Base-by-base conservation (phyloP, 1,140 invertebrate genomes). In the Whitmania pigra region DNA sequence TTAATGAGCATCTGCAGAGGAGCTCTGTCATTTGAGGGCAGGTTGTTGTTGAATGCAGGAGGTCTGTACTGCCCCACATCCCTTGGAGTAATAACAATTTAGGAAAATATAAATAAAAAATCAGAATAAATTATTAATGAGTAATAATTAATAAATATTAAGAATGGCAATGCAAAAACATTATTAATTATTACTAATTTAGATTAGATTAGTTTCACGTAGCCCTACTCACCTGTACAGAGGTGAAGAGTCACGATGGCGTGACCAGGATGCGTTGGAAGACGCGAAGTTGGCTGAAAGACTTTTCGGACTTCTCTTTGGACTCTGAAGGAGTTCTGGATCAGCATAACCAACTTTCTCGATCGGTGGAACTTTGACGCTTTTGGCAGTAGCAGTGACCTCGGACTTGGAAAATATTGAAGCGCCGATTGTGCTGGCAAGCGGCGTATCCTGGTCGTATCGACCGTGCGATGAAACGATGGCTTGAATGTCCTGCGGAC, bases 241-340 rank as follows among this genome's bases (percentile, higher is more conserved):
- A 63, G 22, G 22, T 63, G 57, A 25, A 31, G 57, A 63, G 20
- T 63, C 22, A 20, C 57, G 22, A 31, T 22, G 29, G 15, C 22
- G 29, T 15, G 57, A 63, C 22, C 22, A 63, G 57, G 57, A 63
- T 13, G 20, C 22, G 29, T 22, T 25, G 57, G 57, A 63, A 63
- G 57, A 63, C 22, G 57, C 11, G 57, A 63, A 63, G 20, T 13
- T 63, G 57, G 57, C 57, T 0, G 29, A 63, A 31, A 63, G 63
- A 68, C 72, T 49, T 40, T 67, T 67, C 22, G 60, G 72, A 68
- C 66, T 72, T n/a, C 72, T 67, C 22, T 66, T 40, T 25, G 71
- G 71, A 53, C 72, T 68, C n/a, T 54, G 60, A 40, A 57, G 29
- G 17, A 43, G 25, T 15, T 72, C 71, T 7, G 29, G 36, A 29